Evolutionary conservation across 2,113 vertebrate genomes (phyloP), one percentile per base, ranked within the genome.

Genomic region (Noturus placidus): DNA sequence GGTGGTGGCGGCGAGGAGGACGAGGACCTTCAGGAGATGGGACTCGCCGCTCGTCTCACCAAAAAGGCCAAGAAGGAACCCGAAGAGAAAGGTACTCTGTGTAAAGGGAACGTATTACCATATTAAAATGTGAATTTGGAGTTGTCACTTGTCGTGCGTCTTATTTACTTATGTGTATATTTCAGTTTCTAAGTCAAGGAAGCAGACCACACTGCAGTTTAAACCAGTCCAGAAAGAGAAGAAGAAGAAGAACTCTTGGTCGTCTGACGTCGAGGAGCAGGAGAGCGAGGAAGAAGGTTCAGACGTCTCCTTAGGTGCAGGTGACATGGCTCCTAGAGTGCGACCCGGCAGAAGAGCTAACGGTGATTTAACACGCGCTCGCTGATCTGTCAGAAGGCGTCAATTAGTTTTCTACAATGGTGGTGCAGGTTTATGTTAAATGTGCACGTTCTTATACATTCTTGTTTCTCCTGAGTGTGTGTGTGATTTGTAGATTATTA

Each of bases 151-250:
- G 3, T 22, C 52, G 46, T 42, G 38, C 5, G 46, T 54, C 19
- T 80, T 3, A 30, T 77, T 7, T 61, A 4, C 13, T 27, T 65
- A 4, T 65, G n/a, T 59, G 8, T 61, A 0, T 8, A 4, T 61
- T 25, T 67, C 81, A 86, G 95, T 52, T 74, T 86, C 94, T 88
- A 97, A 94, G 89, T 35, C 74, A 0, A 95, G 95, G 89, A 98
- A 94, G 90, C 98, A 99, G 93, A 94, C 95, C 90, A 97, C 95
- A 0, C 93, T 99, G 15, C 94, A 95, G 17, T 99, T 99, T 91
- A 97, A 96, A 80, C 94, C 97, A 2, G 0, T 96, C 57, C 91
- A 94, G 92, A 97, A 96, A 90, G 93, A 91, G 74, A 92, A 93
- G 86, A 65, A n/a, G 59, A 61, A 97, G 91, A 95, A 87, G 89